Base-by-base conservation (phyloP, 2,113 vertebrate genomes). In the Cygnus atratus region DNA sequence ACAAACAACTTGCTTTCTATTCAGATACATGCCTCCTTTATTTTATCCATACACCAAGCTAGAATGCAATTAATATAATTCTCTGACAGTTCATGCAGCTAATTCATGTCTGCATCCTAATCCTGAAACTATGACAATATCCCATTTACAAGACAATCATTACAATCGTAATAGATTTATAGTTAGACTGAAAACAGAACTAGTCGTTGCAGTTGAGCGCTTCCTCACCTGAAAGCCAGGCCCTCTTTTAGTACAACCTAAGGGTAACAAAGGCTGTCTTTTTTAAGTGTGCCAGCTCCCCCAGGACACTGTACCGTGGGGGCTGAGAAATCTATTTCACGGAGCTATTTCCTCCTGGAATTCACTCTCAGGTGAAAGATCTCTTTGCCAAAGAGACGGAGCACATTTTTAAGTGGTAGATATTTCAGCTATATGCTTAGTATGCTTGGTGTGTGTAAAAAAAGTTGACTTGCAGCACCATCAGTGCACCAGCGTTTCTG, bases 211-310 rank as follows among this genome's bases (percentile, higher is more conserved):
- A 61, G 24, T 5, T 79, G 37, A 13, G n/a, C 33, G 8, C 55
- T 77, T 43, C 35, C 59, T 88, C 76, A 84, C 46, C 28, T n/a
- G 22, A 77, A 46, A 58, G 4, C 66, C 46, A 44, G 57, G 21
- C 39, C 54, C 65, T 62, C 26, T 83, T 68, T 73, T 37, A 81
- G 61, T 10, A 84, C 57, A 48, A 39, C 61, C 54, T 79, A 58
- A 31, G 24, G 19, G 46, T 61, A 92, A 75, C 29, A 39, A 86
- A 92, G 25, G 35, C 28, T 1, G 0, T 46, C n/a, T 73, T 83
- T 73, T 72, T 83, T 70, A 93, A 95, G 29, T 78, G 68, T 87
- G 72, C 79, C 86, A 90, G 14, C 28, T 97, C 88, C 75, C 94
- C 54, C 17, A 46, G 70, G 88, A 44, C 48, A 24, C 18, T 31